These are phyloP conservation scores for Ataeniobius toweri DNA, from an alignment of 2,797 vertebrate species.

Conservation along the genomic window DNA sequence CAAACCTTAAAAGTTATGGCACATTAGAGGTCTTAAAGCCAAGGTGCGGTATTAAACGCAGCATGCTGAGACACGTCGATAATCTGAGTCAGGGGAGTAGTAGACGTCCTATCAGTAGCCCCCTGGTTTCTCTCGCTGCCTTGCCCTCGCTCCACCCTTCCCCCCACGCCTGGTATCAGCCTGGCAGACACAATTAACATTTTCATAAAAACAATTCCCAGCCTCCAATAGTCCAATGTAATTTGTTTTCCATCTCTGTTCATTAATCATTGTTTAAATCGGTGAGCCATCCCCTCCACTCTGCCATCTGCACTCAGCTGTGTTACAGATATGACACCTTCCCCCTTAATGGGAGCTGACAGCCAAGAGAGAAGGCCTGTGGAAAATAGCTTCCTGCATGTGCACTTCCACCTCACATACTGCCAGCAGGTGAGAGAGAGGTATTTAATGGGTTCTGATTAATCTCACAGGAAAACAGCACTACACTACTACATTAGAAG, in stretches of 20 bases:
- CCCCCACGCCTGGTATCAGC: constrained; percentile 80
- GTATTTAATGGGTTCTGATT: constrained; percentile 88
- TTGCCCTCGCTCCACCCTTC: constrained; percentile 72
- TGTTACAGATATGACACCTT: constrained; percentile 99
- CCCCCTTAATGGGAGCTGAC: constrained; percentile 99
- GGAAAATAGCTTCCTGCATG: constrained; percentile 99
- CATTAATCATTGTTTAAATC: constrained; percentile 99
- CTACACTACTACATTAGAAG: constrained; percentile 78
- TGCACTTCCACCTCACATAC: constrained; percentile 97
- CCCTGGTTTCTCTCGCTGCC: constrained; percentile 61
- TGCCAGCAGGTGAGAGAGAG: constrained; percentile 98
- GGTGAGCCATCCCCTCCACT: constrained; percentile 99
- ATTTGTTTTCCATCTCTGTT: constrained; percentile 99
- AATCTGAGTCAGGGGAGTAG: constrained; percentile 71
- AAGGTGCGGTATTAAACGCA: constrained; percentile 72
- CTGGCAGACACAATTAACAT: constrained; percentile 99
- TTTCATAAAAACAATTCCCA: constrained; percentile 99
- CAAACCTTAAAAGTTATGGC: constrained; percentile 76
- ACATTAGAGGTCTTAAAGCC: constrained; percentile 73
- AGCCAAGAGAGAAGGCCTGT: constrained; percentile 96
- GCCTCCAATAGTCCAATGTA: constrained; percentile 99
- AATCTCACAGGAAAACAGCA: constrained; percentile 84
- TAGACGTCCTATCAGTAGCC: constrained; percentile 73
- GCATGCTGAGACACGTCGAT: constrained; percentile 65
- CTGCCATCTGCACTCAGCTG: constrained; percentile 99